phyloP scores from a whole-genome alignment of 64 coral and sea anemone genomes.

The Dendrophyllia cribrosa region DNA sequence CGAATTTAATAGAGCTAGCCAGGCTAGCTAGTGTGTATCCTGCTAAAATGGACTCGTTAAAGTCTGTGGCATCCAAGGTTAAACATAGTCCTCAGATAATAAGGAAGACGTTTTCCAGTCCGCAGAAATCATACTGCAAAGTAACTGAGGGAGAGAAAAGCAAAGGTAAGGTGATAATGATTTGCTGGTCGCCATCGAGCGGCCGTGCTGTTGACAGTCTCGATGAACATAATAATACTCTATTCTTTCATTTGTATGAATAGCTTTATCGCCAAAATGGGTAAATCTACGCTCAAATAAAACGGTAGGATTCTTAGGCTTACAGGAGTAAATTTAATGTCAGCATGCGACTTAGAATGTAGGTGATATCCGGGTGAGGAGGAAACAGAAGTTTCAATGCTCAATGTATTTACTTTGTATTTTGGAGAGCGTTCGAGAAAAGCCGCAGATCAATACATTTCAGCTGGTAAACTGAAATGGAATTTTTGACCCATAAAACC shows the following conservation, averaged over 20 bases:
- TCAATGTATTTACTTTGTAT: no score
- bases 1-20: no score
- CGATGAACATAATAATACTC: not conserved
- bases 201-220: not conserved
- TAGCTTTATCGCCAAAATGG: not conserved
- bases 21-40: no score
- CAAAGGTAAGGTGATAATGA: not conserved
- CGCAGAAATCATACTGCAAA: constrained; percentile 27
- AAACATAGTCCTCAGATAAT: constrained; percentile 84
- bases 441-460: no score
- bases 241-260: not conserved
- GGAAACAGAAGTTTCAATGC: no score
- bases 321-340: no score
- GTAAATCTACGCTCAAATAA: not conserved
- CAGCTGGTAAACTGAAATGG: no score
- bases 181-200: not conserved
- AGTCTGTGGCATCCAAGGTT: constrained; percentile 74
- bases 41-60: constrained; percentile 69
- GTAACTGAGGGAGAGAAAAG: constrained; percentile 29
- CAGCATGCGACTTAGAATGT: no score
- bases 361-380: no score
- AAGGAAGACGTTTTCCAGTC: constrained; percentile 69
- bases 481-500: no score
- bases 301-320: not conserved
- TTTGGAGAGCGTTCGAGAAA: no score